Conservation (phyloP, 2,797 vertebrate genomes). For the Enteromius treurensis region DNA sequence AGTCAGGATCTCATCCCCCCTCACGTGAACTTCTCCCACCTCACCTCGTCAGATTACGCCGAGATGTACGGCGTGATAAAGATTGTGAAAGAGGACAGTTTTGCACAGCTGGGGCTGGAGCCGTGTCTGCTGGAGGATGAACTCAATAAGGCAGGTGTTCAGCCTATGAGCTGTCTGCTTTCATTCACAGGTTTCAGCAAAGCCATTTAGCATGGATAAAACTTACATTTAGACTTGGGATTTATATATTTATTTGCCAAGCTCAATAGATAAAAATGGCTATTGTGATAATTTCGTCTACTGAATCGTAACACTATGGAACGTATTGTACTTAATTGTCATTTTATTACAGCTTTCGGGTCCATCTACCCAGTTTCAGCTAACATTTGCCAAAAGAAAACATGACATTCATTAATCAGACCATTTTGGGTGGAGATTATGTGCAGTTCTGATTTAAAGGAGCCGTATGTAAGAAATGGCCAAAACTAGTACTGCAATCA, state of each 20-base stretch:
- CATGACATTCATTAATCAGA: background rate
- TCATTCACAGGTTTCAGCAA: background rate
- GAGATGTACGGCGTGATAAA: conserved; percentile 95
- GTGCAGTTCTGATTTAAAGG: background rate
- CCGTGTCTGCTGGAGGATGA: conserved; percentile 91
- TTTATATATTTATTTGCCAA: background rate
- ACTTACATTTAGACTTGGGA: background rate
- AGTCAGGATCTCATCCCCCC: conserved; percentile 93
- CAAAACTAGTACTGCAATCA: too few relatives aligned
- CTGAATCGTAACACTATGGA: background rate
- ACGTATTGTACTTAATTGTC: background rate
- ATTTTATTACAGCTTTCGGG: background rate
- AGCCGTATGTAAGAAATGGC: too few relatives aligned
- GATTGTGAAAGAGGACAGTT: conserved; percentile 89
- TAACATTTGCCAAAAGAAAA: background rate
- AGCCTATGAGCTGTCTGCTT: background rate
- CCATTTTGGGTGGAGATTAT: background rate
- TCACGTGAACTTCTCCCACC: conserved; percentile 96
- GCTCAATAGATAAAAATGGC: background rate
- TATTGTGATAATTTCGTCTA: background rate
- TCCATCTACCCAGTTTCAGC: background rate
- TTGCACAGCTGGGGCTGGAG: conserved; percentile 87
- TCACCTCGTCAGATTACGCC: conserved; percentile 86
- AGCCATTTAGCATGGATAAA: background rate
- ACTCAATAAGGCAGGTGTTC: conserved; percentile 87